phyloP scores from a whole-genome alignment of 1,140 invertebrate genomes.

The Rhyzopertha dominica region DNA sequence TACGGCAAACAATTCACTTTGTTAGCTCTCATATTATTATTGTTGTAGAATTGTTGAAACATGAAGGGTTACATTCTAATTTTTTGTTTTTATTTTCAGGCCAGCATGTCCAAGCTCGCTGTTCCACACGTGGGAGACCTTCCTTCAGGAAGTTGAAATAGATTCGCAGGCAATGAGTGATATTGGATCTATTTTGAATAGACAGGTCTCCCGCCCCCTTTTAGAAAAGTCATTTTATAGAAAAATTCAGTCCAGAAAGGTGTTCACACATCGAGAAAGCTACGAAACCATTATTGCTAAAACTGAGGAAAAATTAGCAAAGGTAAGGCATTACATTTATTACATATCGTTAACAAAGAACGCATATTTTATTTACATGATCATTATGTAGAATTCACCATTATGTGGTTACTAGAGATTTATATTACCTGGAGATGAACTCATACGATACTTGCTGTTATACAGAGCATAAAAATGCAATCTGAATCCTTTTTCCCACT shows the following conservation, averaged over 20 bases:
- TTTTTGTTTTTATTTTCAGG: constrained; percentile 54
- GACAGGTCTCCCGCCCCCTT: constrained; percentile 81
- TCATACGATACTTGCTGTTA: too few species aligned
- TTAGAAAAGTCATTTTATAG: constrained; percentile 86
- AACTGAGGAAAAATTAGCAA: constrained; percentile 81
- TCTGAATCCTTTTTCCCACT: too few species aligned
- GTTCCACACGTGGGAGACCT: constrained; percentile 86
- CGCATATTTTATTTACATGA: too few species aligned
- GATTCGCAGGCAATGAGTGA: constrained; percentile 88
- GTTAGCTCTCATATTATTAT: too few species aligned
- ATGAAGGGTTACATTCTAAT: constrained; percentile 8
- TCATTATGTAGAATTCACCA: too few species aligned
- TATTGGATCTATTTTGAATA: constrained; percentile 73
- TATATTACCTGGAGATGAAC: too few species aligned
- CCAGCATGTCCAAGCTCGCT: constrained; percentile 74
- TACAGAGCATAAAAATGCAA: too few species aligned
- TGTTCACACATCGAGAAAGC: constrained; percentile 86
- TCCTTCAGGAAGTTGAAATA: constrained; percentile 88
- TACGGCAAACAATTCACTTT: too few species aligned
- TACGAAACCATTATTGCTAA: constrained; percentile 86
- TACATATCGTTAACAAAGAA: constrained; percentile 15
- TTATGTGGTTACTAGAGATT: too few species aligned
- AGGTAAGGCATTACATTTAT: constrained; percentile 60
- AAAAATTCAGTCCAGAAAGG: constrained; percentile 88
- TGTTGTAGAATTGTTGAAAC: too few species aligned